Base-by-base conservation (phyloP, 1,140 invertebrate species). In the Brachionus sp. region DNA sequence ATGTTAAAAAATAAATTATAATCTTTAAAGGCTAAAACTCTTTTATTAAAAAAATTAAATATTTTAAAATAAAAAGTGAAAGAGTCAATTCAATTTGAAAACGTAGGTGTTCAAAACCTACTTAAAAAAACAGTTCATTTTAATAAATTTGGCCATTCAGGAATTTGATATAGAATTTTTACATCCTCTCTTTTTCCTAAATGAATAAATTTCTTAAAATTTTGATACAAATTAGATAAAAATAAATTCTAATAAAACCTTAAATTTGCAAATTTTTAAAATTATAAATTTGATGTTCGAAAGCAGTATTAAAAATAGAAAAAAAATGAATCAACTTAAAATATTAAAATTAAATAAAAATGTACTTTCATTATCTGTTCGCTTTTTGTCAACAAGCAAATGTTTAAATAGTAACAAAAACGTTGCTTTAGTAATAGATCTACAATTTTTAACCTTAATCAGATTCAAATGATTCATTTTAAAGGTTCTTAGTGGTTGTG, bases 401-500 rank as follows among this genome's bases (percentile, higher is more conserved):
- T 19, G 12, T 42, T 73, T 23, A 42, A 44, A 37, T 39, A 73
- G 19, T 16, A 73, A 73, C 12, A 73, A 73, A 39, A 44, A 73
- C 9, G 68, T 73, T 42, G 68, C 68, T 19, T 13, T 73, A 10
- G 64, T 68, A 68, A 68, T n/a, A 10, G 10, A 68, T 33, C 3
- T 29, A 3, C 13, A 12, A 29, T 68, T 9, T 33, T 68, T 1
- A 0, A 5, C 3, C 6, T 68, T 10, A 33, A n/a, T 23, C 13
- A 33, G 3, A 68, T 57, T 57, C 7, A 57, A 25, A 0, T 23
- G 50, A 33, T 64, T 25, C 13, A 33, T n/a, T 68, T 35, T 29
- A 29, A 29, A 57, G 91, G 88, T 92, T 19, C 86, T 92, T 9
- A 91, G 91, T 68, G 92, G 92, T 1, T 91, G 90, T 87, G 92